These are phyloP conservation scores for Diplodus sargus DNA, from an alignment of 2,797 vertebrate species.

Conservation along the genomic window DNA sequence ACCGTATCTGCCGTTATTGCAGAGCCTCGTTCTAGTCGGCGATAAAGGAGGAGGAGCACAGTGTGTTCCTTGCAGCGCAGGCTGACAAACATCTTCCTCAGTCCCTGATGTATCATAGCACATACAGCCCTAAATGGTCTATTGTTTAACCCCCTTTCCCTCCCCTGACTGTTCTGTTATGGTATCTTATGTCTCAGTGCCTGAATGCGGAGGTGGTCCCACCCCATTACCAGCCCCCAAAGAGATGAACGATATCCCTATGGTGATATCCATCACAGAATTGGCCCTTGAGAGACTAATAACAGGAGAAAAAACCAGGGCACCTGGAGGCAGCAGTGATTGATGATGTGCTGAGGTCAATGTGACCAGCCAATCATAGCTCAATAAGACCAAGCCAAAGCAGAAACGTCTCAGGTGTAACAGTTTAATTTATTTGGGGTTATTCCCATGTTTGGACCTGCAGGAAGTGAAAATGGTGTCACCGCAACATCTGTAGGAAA, in stretches of 20 bases:
- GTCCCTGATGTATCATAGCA: conserved; percentile 55
- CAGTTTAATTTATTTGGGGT: conserved; percentile 37
- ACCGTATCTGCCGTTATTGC: conserved; percentile 43
- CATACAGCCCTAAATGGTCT: conserved; percentile 42
- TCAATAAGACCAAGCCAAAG: conserved; percentile 72
- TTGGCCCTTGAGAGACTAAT: conserved; percentile 68
- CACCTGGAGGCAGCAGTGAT: conserved; percentile 72
- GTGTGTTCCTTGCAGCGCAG: conserved; percentile 9
- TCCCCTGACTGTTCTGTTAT: conserved; percentile 25
- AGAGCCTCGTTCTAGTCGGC: conserved; percentile 22
- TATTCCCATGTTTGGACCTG: conserved; percentile 27
- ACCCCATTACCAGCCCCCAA: conserved; percentile 59
- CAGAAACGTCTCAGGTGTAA: conserved; percentile 39
- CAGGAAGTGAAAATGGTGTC: conserved; percentile 23
- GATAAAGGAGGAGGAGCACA: conserved; percentile 42
- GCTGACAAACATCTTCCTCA: conserved; percentile 57
- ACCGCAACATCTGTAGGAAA: conserved; percentile 23
- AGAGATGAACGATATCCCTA: conserved; percentile 70
- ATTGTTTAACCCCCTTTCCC: conserved; percentile 51
- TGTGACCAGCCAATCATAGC: conserved; percentile 77
- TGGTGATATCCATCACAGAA: conserved; percentile 72
- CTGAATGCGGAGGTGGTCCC: conserved; percentile 62
- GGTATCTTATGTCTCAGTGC: conserved; percentile 42
- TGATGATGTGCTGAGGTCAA: conserved; percentile 75
- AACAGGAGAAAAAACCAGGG: conserved; percentile 53